Evolutionary conservation across 2,888 invertebrate species (phyloP).

Genomic region (Autographa pulchrina): DNA sequence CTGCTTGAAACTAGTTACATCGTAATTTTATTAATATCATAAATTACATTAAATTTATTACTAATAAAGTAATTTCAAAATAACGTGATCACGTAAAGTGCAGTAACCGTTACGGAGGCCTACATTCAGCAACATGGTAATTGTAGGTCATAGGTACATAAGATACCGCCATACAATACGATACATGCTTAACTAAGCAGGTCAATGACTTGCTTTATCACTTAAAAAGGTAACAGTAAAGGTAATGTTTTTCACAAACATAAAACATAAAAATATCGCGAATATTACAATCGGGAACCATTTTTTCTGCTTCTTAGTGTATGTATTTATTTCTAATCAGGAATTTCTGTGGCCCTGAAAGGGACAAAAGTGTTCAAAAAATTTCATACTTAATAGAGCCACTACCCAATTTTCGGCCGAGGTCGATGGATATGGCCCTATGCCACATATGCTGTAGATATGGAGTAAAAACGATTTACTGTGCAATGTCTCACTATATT

Average conservation of each 20-base stretch:
- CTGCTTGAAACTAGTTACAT: background rate
- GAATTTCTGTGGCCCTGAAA: too few relatives aligned
- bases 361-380: too few relatives aligned
- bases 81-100: constrained; percentile 17
- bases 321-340: too few relatives aligned
- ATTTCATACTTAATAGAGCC: too few relatives aligned
- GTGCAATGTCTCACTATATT: too few relatives aligned
- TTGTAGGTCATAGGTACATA: constrained; percentile 35
- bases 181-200: constrained; percentile 57
- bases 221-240: constrained; percentile 30
- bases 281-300: background rate
- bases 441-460: too few relatives aligned
- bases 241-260: constrained; percentile 16
- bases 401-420: too few relatives aligned
- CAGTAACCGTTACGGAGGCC: background rate
- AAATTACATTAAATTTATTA: background rate
- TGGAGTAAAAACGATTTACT: too few relatives aligned
- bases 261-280: background rate
- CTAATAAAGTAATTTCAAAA: background rate
- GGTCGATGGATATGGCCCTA: too few relatives aligned
- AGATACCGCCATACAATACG: constrained; percentile 50
- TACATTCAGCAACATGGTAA: constrained; percentile 29
- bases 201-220: constrained; percentile 60
- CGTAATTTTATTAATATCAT: background rate
- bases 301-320: too few relatives aligned